phyloP scores from a whole-genome alignment of 2,113 vertebrate genomes.

The Phylloscopus whistleri region DNA sequence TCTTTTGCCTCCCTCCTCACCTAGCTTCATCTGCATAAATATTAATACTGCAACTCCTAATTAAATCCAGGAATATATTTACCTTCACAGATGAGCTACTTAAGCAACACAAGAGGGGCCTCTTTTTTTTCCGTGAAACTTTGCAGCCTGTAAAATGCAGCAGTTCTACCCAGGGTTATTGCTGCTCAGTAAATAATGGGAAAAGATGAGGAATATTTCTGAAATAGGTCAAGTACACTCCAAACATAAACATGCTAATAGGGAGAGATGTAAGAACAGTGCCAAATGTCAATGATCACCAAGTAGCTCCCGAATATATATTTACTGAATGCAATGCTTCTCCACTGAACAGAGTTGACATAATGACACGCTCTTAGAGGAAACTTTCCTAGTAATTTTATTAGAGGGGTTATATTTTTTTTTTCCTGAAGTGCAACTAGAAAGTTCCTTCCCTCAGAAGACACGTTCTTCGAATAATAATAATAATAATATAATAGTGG shows the following conservation, averaged over 20 bases:
- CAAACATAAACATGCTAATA: constrained; percentile 63
- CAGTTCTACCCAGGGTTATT: constrained; percentile 21
- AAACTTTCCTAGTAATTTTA: constrained; percentile 52
- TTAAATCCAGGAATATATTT: constrained; percentile 62
- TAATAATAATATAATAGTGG: not conserved
- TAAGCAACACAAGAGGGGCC: constrained; percentile 27
- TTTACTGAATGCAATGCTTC: constrained; percentile 52
- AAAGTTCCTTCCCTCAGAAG: constrained; percentile 5
- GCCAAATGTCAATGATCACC: constrained; percentile 67
- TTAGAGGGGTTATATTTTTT: not conserved
- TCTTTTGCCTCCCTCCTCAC: not conserved
- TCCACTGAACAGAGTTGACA: constrained; percentile 33
- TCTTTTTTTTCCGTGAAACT: constrained; percentile 45
- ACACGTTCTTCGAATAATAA: not conserved
- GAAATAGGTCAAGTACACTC: constrained; percentile 66
- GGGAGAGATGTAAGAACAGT: constrained; percentile 53
- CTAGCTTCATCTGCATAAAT: constrained; percentile 44
- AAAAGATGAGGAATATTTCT: constrained; percentile 64
- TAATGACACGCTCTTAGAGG: constrained; percentile 27
- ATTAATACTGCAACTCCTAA: constrained; percentile 43
- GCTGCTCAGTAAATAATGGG: constrained; percentile 59
- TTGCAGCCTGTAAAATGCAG: constrained; percentile 40
- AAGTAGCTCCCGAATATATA: constrained; percentile 67
- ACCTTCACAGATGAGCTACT: constrained; percentile 52
- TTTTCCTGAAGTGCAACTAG: not conserved